Evolutionary conservation across 2,888 invertebrate genomes (phyloP).

Genomic region (Lepidocyrtoides sp.): DNA sequence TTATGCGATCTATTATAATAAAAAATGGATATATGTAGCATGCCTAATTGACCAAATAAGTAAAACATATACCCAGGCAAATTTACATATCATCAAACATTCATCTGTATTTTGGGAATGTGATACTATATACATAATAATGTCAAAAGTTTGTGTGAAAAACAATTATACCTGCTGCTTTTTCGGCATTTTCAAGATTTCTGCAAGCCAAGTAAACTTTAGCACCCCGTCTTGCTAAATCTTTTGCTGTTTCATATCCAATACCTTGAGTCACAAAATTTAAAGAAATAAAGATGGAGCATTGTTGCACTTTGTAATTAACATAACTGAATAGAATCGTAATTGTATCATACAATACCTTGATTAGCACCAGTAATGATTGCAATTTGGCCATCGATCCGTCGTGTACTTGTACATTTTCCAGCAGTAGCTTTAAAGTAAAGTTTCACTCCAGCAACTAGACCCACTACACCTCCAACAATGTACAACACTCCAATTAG

Average conservation of each 20-base stretch:
- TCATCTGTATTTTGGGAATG: too few species aligned
- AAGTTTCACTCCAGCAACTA: slow-evolving; percentile 80
- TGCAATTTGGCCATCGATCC: slow-evolving; percentile 86
- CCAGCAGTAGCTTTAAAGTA: slow-evolving; percentile 85
- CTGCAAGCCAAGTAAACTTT: slow-evolving; percentile 86
- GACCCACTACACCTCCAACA: slow-evolving; percentile 46
- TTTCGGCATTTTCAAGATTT: slow-evolving; percentile 85
- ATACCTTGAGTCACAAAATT: slow-evolving; percentile 85
- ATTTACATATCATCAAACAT: too few species aligned
- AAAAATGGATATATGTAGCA: too few species aligned
- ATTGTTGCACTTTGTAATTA: too few species aligned
- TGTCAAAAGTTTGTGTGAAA: too few species aligned
- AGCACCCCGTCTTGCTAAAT: slow-evolving; percentile 86
- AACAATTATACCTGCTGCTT: slow-evolving; percentile 84
- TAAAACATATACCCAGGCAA: not conserved
- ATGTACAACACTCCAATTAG: slow-evolving; percentile 66
- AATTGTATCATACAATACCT: slow-evolving; percentile 68
- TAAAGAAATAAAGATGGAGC: not conserved
- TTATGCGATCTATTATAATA: slow-evolving; percentile 79
- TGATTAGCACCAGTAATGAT: slow-evolving; percentile 86
- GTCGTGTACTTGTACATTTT: slow-evolving; percentile 86
- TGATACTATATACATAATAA: too few species aligned
- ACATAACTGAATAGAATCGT: not conserved
- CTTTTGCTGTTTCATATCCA: slow-evolving; percentile 86
- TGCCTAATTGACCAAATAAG: too few species aligned